Conservation (phyloP, 2,113 vertebrate genomes). For the Protobothrops flavoviridis region DNA sequence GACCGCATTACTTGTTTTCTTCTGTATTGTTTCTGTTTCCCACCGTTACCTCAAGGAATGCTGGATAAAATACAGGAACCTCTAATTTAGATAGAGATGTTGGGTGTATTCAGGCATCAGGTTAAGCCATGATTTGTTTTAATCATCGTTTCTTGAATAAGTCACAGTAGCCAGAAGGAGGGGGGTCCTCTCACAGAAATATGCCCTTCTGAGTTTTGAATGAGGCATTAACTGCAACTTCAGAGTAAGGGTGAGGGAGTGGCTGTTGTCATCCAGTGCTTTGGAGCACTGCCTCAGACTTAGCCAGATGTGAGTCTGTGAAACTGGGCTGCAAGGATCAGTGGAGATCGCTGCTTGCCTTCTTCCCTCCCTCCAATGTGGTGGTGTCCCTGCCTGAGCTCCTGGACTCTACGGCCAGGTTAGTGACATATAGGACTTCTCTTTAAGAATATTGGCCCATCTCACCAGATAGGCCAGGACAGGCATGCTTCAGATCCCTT, state of each 20-base stretch:
- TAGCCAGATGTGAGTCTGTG: no score
- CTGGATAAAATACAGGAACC: background rate
- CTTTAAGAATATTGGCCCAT: no score
- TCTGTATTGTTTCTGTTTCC: background rate
- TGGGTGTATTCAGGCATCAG: background rate
- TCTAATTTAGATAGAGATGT: background rate
- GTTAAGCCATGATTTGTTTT: background rate
- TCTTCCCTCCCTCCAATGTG: no score
- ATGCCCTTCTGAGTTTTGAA: background rate
- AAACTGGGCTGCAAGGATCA: no score
- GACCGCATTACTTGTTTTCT: background rate
- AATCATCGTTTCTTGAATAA: background rate
- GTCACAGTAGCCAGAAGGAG: background rate
- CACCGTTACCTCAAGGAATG: background rate
- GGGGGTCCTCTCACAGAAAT: background rate
- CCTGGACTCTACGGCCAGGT: no score
- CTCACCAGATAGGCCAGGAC: no score
- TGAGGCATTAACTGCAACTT: background rate
- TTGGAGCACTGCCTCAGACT: background rate
- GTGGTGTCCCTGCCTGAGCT: no score
- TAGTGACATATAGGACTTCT: no score
- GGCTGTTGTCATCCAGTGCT: background rate
- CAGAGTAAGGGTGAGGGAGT: background rate
- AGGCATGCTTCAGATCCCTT: no score
- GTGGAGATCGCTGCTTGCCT: no score